These are phyloP conservation scores for Strigamia crassipes DNA, from an alignment of 2,888 invertebrate species.

Conservation along the genomic window DNA sequence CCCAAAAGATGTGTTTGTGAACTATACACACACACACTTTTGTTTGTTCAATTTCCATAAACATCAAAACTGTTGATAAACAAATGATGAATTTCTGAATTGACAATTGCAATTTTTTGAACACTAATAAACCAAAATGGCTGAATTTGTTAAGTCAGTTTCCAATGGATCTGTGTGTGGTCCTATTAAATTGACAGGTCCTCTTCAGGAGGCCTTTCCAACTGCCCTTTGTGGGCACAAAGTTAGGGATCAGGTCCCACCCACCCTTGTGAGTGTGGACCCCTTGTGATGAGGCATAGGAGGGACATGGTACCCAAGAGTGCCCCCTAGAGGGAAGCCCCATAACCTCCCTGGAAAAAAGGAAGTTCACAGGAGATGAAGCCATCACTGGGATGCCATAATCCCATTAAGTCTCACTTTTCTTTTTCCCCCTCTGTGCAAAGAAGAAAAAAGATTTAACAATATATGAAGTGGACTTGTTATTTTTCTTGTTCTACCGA, in stretches of 20 bases:
- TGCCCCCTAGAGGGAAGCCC: slow-evolving; percentile 19
- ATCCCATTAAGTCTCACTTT: slow-evolving; percentile 16
- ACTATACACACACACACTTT: neutral
- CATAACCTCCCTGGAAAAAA: slow-evolving; percentile 1
- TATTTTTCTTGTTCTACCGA: neutral
- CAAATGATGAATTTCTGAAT: too few species aligned
- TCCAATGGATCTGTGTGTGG: slow-evolving; percentile 34
- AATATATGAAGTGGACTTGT: neutral
- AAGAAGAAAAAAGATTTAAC: neutral
- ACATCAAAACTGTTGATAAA: slow-evolving; percentile 1
- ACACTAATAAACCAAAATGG: neutral
- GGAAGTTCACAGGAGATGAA: slow-evolving; percentile 28
- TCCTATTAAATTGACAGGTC: slow-evolving; percentile 29
- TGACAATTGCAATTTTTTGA: neutral
- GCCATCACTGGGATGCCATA: slow-evolving; percentile 31
- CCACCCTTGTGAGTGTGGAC: slow-evolving; percentile 37
- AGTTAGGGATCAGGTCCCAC: slow-evolving; percentile 34
- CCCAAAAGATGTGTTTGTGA: slow-evolving; percentile 2
- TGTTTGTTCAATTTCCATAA: neutral
- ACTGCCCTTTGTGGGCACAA: slow-evolving; percentile 34
- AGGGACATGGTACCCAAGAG: slow-evolving; percentile 10
- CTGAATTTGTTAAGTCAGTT: neutral
- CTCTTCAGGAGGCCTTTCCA: slow-evolving; percentile 34
- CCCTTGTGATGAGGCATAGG: slow-evolving; percentile 34
- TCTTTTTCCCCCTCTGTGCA: neutral